phyloP scores from a whole-genome alignment of 2,888 invertebrate species.

The Brenthis daphne region DNA sequence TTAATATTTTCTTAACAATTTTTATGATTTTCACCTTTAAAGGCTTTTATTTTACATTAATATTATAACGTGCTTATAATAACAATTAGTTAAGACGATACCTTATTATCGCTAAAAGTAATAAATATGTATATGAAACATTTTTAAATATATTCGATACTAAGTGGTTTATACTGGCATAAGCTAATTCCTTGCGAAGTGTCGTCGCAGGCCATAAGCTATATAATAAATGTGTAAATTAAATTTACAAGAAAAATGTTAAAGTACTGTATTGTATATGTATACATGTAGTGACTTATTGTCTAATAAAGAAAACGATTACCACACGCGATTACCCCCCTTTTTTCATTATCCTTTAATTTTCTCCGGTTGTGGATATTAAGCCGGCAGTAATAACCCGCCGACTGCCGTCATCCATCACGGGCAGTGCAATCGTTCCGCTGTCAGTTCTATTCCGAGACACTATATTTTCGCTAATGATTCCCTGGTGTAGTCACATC shows the following conservation, averaged over 20 bases:
- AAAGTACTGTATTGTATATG: background rate
- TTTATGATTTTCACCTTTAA: no score
- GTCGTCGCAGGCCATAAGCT: no score
- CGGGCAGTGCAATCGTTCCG: conserved; percentile 75
- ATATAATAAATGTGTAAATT: no score
- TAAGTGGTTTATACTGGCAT: no score
- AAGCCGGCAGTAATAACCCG: conserved; percentile 68
- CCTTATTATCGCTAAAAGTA: no score
- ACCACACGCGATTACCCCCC: conserved; percentile 37
- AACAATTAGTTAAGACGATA: no score
- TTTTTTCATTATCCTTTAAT: conserved; percentile 55
- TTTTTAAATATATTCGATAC: no score
- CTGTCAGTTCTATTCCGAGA: conserved; percentile 79
- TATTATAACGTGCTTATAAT: no score
- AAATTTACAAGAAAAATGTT: background rate
- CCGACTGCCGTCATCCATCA: conserved; percentile 73
- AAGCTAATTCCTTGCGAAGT: no score
- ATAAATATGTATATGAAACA: no score
- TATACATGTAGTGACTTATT: conserved; percentile 1
- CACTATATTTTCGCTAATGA: conserved; percentile 79
- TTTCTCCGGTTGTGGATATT: conserved; percentile 59
- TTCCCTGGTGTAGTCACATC: conserved; percentile 54
- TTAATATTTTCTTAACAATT: background rate
- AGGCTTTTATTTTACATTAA: no score
- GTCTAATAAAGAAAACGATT: conserved; percentile 35